These are phyloP conservation scores for Ceratothoa steindachneri DNA, from an alignment of 2,888 invertebrate genomes.

Conservation along the genomic window DNA sequence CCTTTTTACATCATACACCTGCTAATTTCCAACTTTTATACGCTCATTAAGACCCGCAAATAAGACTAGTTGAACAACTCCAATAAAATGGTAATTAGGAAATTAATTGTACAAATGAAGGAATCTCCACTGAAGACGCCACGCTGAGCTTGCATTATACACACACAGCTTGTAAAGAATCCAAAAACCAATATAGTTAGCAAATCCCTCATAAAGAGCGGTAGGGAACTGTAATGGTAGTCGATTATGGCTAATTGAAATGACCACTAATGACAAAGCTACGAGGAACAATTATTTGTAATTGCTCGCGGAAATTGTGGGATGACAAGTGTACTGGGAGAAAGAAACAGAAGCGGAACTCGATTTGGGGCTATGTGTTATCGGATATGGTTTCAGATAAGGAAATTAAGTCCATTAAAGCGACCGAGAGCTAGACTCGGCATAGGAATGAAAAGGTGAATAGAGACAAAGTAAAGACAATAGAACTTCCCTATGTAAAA, in stretches of 20 bases:
- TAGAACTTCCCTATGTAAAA: background rate
- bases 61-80: no score
- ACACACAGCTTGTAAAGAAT: background rate
- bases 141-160: no score
- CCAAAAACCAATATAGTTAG: background rate
- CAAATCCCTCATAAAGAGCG: background rate
- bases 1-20: no score
- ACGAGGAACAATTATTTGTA: conserved; percentile 2
- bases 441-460: no score
- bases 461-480: background rate
- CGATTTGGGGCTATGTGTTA: background rate
- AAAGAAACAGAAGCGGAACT: background rate
- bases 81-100: no score
- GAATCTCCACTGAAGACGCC: no score
- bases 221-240: background rate
- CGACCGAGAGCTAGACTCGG: no score
- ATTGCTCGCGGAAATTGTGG: background rate
- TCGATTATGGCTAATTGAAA: conserved; percentile 15
- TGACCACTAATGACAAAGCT: conserved; percentile 7
- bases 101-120: no score
- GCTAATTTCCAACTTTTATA: no score
- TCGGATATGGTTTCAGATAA: no score
- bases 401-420: no score
- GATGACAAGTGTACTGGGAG: background rate
- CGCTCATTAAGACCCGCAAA: no score